These are phyloP conservation scores for Drosophila pandora DNA, from an alignment of 1,140 invertebrate genomes.

Conservation along the genomic window DNA sequence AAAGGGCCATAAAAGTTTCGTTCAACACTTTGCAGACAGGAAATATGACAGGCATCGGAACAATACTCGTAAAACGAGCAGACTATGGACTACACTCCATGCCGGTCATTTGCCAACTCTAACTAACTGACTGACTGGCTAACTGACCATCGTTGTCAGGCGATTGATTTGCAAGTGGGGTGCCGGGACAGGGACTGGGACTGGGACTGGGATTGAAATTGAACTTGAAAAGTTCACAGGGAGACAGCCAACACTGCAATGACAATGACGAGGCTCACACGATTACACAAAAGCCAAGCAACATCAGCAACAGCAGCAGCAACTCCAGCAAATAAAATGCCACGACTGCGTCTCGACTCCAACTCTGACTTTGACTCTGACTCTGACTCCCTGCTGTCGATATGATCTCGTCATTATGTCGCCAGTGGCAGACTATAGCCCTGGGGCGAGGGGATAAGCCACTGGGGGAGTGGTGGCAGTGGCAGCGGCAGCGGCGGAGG, in stretches of 20 bases:
- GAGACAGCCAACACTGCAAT: conserved; percentile 45
- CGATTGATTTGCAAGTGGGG: conserved; percentile 58
- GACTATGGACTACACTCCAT: conserved; percentile 22
- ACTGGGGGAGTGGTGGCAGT: neutral
- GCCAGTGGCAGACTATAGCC: conserved; percentile 19
- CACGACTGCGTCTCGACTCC: conserved; percentile 51
- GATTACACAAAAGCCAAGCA: conserved; percentile 50
- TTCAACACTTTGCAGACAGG: conserved; percentile 59
- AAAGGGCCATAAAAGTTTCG: conserved; percentile 56
- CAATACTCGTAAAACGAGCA: conserved; percentile 27
- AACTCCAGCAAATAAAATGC: conserved; percentile 50
- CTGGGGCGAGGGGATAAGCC: neutral
- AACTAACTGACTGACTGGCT: conserved; percentile 7
- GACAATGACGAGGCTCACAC: conserved; percentile 57
- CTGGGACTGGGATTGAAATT: conserved; percentile 63
- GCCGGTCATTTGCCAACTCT: conserved; percentile 60
- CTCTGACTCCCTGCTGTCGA: conserved; percentile 59
- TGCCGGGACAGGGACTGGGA: neutral
- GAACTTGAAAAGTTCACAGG: conserved; percentile 76
- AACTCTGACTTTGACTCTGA: conserved; percentile 16
- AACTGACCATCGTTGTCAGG: conserved; percentile 8
- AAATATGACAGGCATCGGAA: conserved; percentile 52
- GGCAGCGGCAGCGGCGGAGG: neutral
- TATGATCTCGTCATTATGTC: conserved; percentile 75
- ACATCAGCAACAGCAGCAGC: conserved; percentile 14